Evolutionary conservation across 2,797 vertebrate species (phyloP).

Genomic region (Ctenosaura bakeri): DNA sequence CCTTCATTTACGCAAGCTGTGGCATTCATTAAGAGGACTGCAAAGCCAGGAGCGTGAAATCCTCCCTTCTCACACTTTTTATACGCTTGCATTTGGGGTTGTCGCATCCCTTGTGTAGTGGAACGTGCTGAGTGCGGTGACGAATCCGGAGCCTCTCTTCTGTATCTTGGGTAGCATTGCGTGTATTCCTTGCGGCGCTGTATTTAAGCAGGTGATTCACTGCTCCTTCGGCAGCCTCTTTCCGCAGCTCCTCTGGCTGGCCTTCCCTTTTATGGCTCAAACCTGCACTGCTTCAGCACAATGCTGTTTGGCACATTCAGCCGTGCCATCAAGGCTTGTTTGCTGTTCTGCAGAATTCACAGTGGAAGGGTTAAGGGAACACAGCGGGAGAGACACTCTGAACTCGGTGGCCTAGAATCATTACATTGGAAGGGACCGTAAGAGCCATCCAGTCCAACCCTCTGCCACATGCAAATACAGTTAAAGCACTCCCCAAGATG

Average conservation of each 20-base stretch:
- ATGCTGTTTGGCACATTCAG: neutral
- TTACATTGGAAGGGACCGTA: too few relatives aligned
- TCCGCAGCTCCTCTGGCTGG: rapidly evolving
- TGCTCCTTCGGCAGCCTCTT: neutral
- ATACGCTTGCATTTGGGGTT: neutral
- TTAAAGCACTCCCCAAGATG: too few relatives aligned
- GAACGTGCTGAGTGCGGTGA: neutral
- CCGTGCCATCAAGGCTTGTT: neutral
- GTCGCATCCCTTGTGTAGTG: too few relatives aligned
- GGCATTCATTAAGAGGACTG: too few relatives aligned
- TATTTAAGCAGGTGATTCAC: rapidly evolving
- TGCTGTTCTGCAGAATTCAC: neutral
- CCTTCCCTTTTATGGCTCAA: neutral
- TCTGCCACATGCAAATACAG: too few relatives aligned
- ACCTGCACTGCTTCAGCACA: neutral
- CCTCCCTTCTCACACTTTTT: too few relatives aligned
- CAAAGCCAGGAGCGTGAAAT: neutral
- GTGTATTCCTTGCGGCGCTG: neutral
- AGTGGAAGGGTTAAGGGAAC: neutral
- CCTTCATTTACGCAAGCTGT: neutral
- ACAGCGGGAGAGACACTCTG: too few relatives aligned
- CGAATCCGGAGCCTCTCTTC: neutral
- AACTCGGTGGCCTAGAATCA: neutral
- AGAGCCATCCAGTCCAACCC: too few relatives aligned
- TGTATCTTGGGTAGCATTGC: too few relatives aligned